These are phyloP conservation scores for Theretra japonica DNA, from an alignment of 2,888 invertebrate genomes.

Conservation along the genomic window DNA sequence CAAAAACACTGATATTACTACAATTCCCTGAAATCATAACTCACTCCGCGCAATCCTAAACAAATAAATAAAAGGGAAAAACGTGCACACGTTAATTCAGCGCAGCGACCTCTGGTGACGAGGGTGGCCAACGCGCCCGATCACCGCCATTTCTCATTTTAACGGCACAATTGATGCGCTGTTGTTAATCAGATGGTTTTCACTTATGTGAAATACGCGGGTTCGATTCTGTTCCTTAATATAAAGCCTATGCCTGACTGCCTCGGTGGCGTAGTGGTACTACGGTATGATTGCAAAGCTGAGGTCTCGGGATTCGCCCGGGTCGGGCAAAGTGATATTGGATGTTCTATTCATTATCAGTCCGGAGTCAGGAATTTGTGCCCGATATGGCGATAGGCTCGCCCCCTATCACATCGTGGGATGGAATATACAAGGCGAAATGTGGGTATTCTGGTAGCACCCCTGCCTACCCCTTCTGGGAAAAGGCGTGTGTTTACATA, in stretches of 20 bases:
- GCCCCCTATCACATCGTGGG: no score
- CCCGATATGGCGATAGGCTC: no score
- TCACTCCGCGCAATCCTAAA: not conserved
- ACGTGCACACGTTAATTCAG: slow-evolving; percentile 42
- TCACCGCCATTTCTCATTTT: slow-evolving; percentile 54
- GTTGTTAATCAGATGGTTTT: slow-evolving; percentile 45
- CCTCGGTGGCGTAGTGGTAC: no score
- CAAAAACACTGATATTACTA: not conserved
- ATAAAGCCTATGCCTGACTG: not conserved
- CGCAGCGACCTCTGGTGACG: slow-evolving; percentile 28
- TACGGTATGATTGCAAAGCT: no score
- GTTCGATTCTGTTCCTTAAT: not conserved
- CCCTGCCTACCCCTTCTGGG: no score
- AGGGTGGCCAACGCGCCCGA: slow-evolving; percentile 31
- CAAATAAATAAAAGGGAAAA: slow-evolving; percentile 35
- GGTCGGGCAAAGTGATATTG: no score
- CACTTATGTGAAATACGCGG: not conserved
- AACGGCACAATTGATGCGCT: slow-evolving; percentile 46
- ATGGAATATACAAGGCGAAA: no score
- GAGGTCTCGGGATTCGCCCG: no score
- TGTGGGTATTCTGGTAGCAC: no score
- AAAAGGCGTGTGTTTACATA: no score
- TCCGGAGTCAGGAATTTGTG: no score
- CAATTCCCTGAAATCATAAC: not conserved
- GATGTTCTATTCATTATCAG: no score